These are phyloP conservation scores for Teinopalpus imperialis DNA, from an alignment of 2,888 invertebrate genomes.

Conservation along the genomic window DNA sequence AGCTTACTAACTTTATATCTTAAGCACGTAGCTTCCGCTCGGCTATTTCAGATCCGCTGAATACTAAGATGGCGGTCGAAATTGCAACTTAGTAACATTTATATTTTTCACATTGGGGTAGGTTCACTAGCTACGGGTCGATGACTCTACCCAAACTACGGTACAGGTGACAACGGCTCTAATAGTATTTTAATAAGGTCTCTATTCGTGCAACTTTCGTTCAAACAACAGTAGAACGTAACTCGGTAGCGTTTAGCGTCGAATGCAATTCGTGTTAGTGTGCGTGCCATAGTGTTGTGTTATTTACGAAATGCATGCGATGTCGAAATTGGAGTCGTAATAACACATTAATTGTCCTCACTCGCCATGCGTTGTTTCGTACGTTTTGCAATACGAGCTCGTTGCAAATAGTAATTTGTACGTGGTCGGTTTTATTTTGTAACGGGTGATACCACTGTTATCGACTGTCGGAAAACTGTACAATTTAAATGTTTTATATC, in stretches of 20 bases:
- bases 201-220: too few species aligned
- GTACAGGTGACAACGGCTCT: constrained; percentile 29
- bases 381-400: constrained; percentile 31
- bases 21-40: constrained; percentile 10
- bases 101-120: constrained; percentile 74
- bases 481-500: too few species aligned
- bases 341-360: constrained; percentile 36
- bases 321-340: constrained; percentile 53
- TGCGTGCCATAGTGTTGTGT: constrained; percentile 69
- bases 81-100: constrained; percentile 41
- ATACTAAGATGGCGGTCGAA: constrained; percentile 34
- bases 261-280: constrained; percentile 54
- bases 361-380: constrained; percentile 8
- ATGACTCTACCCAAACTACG: constrained; percentile 56
- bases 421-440: constrained; percentile 11
- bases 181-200: too few species aligned
- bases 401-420: constrained; percentile 31
- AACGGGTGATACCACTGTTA: too few species aligned
- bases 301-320: constrained; percentile 59
- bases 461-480: too few species aligned
- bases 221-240: constrained; percentile 34
- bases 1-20: too few species aligned
- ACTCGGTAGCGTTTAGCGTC: constrained; percentile 50
- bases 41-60: constrained; percentile 22
- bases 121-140: constrained; percentile 70